A percentile compares a stretch with the other conserved stretches of the same genome.
These are phyloP conservation scores for Phalera bucephala DNA, from an alignment of 2,888 invertebrate genomes.

Conservation along the genomic window DNA sequence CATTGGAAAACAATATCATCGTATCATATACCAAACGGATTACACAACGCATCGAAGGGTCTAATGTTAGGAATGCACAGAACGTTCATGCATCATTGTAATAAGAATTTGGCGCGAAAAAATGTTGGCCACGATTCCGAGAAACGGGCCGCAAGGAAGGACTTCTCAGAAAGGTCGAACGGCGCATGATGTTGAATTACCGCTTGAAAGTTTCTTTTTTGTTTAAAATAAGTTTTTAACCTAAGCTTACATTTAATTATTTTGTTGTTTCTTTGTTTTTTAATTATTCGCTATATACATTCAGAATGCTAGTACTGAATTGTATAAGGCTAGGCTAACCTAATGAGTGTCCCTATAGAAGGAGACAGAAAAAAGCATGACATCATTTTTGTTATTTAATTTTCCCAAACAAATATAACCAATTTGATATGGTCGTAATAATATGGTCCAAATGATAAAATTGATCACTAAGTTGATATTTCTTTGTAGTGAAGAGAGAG, in stretches of 20 bases:
- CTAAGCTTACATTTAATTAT: not conserved
- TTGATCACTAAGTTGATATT: no score
- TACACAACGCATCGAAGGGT: slow-evolving; percentile 34
- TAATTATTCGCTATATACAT: not conserved
- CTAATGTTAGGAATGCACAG: slow-evolving; percentile 36
- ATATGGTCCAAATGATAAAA: no score
- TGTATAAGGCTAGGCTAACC: no score
- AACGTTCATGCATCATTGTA: slow-evolving; percentile 39
- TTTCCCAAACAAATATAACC: no score
- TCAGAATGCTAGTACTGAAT: no score
- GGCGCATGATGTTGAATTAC: slow-evolving; percentile 26
- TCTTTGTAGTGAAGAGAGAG: no score
- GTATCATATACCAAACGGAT: slow-evolving; percentile 34
- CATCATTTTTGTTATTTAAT: no score
- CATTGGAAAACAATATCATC: no score
- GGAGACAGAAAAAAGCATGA: no score
- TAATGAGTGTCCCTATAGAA: no score
- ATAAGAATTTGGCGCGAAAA: slow-evolving; percentile 59
- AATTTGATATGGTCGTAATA: no score
- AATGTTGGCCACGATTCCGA: slow-evolving; percentile 42
- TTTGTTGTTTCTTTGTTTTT: no score
- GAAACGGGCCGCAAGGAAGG: slow-evolving; percentile 46
- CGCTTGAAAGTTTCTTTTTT: slow-evolving; percentile 26
- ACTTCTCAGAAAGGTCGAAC: slow-evolving; percentile 49
- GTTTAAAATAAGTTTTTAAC: slow-evolving; percentile 12